Base-by-base conservation (phyloP, 1,140 invertebrate genomes). In the Zaprionus camerounensis region DNA sequence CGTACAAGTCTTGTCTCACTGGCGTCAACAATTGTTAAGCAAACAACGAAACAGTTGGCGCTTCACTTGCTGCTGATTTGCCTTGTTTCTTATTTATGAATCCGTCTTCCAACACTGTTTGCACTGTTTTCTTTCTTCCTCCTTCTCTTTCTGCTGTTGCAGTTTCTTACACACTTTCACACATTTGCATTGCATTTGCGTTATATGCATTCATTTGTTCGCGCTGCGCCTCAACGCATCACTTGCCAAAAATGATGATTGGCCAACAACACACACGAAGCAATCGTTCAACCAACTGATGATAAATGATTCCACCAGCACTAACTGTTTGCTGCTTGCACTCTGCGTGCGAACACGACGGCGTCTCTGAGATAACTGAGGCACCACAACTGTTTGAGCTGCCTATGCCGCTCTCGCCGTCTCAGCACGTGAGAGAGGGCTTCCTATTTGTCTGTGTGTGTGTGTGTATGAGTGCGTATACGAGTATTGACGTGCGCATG, bases 101-200 rank as follows among this genome's bases (percentile, higher is more conserved):
- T 53, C 24, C 46, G 15, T 22, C 22, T 36, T 26, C 44, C 26
- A 28, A 15, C 53, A 17, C 31, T 49, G 17, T 53, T 53, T 24
- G 20, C 46, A 51, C 46, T 51, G 20, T 51, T 51, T 51, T 20
- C 15, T 46, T 46, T 41, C 5, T 22, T 70, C 49, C 22, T 22
- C 31, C 31, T 61, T 17, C 53, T 56, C 15, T 17, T 12, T 36
- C n/a, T 38, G 49, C 51, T 53, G 36, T 57, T 74, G 65, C 56
- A 62, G 57, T 65, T 55, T 65, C 62, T 61, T 71, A 66, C 66
- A 84, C 85, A 88, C 84, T 88, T 88, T 88, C 84, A 84, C 81
- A 90, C 85, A 88, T 81, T 90, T 90, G 67, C 84, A 88, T 90
- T 90, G 46, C 46, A 24, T 46, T 87, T 78, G 81, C 80, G 63